Evolutionary conservation across 2,888 invertebrate genomes (phyloP).

Genomic region (Calliphora vomitoria): DNA sequence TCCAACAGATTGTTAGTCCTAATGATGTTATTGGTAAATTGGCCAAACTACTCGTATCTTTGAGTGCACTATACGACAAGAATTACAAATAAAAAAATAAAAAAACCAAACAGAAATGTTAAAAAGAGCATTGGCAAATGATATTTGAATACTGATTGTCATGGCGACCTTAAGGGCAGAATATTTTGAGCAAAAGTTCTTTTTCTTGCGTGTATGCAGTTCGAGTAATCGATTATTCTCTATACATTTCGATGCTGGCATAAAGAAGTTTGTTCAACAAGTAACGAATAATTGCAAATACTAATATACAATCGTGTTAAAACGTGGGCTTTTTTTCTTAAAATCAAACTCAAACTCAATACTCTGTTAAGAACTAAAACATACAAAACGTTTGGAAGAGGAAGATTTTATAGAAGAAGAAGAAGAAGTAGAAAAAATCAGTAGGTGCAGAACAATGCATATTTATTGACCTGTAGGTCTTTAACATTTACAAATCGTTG

Average conservation of each 20-base stretch:
- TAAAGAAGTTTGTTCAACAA: not conserved
- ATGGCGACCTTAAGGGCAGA: constrained; percentile 71
- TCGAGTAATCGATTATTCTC: not conserved
- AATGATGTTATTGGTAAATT: constrained; percentile 65
- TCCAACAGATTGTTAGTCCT: constrained; percentile 38
- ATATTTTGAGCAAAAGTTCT: constrained; percentile 9
- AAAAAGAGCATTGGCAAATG: constrained; percentile 39
- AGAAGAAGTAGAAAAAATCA: too few relatives aligned
- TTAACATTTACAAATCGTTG: constrained; percentile 61
- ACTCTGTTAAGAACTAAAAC: not conserved
- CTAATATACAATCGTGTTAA: constrained; percentile 14
- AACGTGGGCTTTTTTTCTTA: constrained; percentile 41
- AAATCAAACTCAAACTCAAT: constrained; percentile 20
- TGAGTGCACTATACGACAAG: not conserved
- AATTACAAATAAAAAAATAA: constrained; percentile 12
- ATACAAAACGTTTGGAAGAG: constrained; percentile 20
- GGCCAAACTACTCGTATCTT: constrained; percentile 18
- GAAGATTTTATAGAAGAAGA: not conserved
- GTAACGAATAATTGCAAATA: constrained; percentile 30
- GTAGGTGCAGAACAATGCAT: constrained; percentile 68
- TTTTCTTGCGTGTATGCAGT: not conserved
- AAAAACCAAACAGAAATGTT: constrained; percentile 8
- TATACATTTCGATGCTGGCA: not conserved
- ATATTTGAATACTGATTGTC: constrained; percentile 74
- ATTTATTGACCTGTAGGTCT: constrained; percentile 68